Evolutionary conservation across 2,113 vertebrate species (phyloP), one percentile per base, ranked within the genome.

Genomic region (Podiceps cristatus): DNA sequence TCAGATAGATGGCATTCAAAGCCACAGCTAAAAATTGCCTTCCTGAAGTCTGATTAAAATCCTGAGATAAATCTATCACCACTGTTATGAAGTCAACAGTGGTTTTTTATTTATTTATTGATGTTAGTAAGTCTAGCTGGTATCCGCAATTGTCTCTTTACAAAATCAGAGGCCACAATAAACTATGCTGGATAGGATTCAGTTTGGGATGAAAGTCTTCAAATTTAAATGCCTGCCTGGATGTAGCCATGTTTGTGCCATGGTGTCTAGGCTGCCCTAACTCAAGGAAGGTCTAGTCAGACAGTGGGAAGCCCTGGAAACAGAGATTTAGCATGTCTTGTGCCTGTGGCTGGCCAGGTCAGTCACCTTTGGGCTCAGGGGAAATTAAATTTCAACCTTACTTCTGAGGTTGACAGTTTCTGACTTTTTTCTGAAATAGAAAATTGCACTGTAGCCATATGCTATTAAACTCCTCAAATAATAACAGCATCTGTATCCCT

Each of bases 1-100:
- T 95, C 74, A 93, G 84, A 94, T 3, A 94, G 73, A 78, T 0
- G 11, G 62, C 90, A 91, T 92, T 94, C 71, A 82, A 97, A 96
- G 84, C 95, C 92, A 82, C 92, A 90, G 87, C 95, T 97, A 96
- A 96, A 97, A 96, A 95, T 90, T 93, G 77, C 66, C 84, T 96
- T 97, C 92, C 95, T 90, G 92, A 91, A 35, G 91, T 95, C 95
- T 95, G 92, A 93, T 93, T 93, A 92, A 95, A 93, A 96, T 93
- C 93, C 93, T 83, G 88, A 92, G 88, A 93, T 90, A 96, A 93
- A 90, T 90, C 60, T 93, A 16, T 76, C 69, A 47, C 49, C 31
- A 24, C 62, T 66, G 45, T 63, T 73, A 85, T 22, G 58, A 89
- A 94, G 35, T 62, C 53, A 91, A 13, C 62, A 16, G 58, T 64